Conservation (phyloP, 1,140 invertebrate species). For the Parapsyche elsis region DNA sequence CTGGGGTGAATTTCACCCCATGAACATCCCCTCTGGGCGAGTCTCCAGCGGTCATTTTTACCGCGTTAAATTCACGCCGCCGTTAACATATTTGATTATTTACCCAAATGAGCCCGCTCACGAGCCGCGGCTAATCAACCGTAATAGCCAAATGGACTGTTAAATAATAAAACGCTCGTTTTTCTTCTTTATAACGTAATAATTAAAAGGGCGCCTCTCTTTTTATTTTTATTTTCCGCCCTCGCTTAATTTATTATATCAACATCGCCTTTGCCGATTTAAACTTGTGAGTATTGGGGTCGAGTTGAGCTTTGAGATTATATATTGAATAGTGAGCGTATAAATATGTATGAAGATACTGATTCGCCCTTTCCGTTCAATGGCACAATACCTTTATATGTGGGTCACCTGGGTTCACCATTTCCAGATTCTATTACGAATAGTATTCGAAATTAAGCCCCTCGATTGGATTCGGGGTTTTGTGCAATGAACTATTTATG, state of each 20-base stretch:
- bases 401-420: conserved; percentile 14
- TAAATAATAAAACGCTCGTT: conserved; percentile 27
- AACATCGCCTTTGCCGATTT: no score
- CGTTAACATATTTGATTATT: conserved; percentile 41
- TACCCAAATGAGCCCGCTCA: conserved; percentile 31
- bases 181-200: not conserved
- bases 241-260: no score
- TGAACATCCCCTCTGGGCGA: not conserved
- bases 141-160: conserved; percentile 36
- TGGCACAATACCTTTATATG: not conserved
- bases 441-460: conserved; percentile 24
- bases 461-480: conserved; percentile 8
- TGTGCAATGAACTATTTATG: conserved; percentile 18
- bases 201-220: not conserved
- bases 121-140: conserved; percentile 25
- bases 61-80: conserved; percentile 24
- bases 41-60: conserved; percentile 27
- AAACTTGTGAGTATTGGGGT: no score
- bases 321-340: not conserved
- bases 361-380: not conserved
- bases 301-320: not conserved
- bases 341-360: not conserved
- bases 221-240: no score
- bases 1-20: not conserved
- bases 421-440: conserved; percentile 5